These are phyloP conservation scores for Bombus fervidus DNA, from an alignment of 1,140 invertebrate genomes.

Conservation along the genomic window DNA sequence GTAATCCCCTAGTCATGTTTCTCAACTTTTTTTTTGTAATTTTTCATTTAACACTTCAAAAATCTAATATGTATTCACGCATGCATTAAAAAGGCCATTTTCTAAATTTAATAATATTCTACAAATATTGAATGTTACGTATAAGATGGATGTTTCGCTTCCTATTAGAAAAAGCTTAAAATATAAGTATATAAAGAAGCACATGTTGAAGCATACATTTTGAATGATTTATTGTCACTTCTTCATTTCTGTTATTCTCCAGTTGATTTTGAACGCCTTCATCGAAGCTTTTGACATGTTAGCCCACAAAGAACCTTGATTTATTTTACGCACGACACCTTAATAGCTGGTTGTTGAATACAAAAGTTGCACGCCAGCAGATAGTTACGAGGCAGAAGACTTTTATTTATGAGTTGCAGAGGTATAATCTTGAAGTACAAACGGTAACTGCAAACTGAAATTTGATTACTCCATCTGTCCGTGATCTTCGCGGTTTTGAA, in stretches of 20 bases:
- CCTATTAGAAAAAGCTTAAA: not conserved
- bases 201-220: not conserved
- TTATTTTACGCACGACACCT: slow-evolving; percentile 16
- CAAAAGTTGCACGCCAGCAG: not conserved
- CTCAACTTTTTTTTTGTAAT: too few relatives aligned
- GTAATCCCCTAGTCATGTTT: too few relatives aligned
- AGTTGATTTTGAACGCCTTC: not conserved
- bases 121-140: not conserved
- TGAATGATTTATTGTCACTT: not conserved
- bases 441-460: not conserved
- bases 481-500: not conserved
- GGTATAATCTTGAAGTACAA: not conserved
- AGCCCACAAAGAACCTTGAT: slow-evolving; percentile 11
- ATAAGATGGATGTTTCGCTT: not conserved
- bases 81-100: not conserved
- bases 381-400: not conserved
- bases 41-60: too few relatives aligned
- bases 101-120: not conserved
- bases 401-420: slow-evolving; percentile 8
- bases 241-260: not conserved
- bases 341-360: slow-evolving; percentile 13
- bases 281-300: slow-evolving; percentile 2
- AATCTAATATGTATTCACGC: too few relatives aligned
- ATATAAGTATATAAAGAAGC: not conserved
- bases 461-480: slow-evolving; percentile 5